A percentile compares a stretch with the other conserved stretches of the same genome.
These are phyloP conservation scores for Tetragonula carbonaria DNA, from an alignment of 2,888 invertebrate species.

Conservation along the genomic window DNA sequence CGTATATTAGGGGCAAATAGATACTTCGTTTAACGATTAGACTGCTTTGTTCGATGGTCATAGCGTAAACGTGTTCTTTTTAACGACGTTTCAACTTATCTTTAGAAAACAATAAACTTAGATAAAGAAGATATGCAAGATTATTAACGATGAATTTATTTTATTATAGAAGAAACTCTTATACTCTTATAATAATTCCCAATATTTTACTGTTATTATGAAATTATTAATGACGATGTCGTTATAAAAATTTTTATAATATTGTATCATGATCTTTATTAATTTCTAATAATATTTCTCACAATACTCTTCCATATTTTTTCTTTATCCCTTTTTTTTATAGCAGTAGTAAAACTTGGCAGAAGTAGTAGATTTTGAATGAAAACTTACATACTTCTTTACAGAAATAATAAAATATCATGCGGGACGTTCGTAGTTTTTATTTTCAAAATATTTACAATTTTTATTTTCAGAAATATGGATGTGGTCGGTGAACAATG, in stretches of 20 bases:
- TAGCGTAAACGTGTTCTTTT: not conserved
- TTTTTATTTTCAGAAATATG: not conserved
- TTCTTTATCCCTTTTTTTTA: not conserved
- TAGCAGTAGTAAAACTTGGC: too few species aligned
- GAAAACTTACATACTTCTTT: not conserved
- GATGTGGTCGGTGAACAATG: conserved; percentile 8
- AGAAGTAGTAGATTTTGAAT: not conserved
- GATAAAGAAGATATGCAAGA: not conserved
- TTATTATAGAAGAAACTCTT: not conserved
- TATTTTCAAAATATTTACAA: not conserved
- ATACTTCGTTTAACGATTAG: conserved; percentile 11
- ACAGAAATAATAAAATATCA: not conserved
- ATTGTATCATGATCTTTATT: not conserved
- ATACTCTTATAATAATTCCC: not conserved
- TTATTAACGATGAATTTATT: not conserved
- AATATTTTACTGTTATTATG: not conserved
- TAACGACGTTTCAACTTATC: not conserved
- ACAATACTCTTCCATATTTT: not conserved
- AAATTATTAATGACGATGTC: not conserved
- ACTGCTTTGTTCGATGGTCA: not conserved
- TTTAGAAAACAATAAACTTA: not conserved
- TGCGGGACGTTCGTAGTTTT: not conserved
- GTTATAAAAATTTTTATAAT: not conserved
- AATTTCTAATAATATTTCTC: not conserved
- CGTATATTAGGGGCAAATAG: conserved; percentile 34